Base-by-base conservation (phyloP, 2,888 invertebrate genomes). In the Eustalomyia histrio region DNA sequence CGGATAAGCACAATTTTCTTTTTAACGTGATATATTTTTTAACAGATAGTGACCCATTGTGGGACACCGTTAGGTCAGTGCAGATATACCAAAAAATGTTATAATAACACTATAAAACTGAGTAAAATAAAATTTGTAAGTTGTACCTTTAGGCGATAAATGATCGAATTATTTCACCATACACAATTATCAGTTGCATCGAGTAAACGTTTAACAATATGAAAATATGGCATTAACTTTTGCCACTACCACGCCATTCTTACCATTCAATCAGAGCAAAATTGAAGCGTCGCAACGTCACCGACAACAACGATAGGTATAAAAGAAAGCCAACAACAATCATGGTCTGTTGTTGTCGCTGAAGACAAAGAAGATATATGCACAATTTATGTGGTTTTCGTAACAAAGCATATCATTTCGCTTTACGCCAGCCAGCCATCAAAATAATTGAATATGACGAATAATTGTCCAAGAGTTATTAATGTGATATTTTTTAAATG, bases 391-490 rank as follows among this genome's bases (percentile, higher is more conserved):
- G 52, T 1, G 39, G 65, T 16, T 55, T 24, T 29, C 14, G 7
- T n/a, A 29, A 64, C 21, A 47, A 35, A 2, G 63, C n/a, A 39
- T n/a, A 63, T 24, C n/a, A 39, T n/a, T 50, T 24, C 43, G 64
- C 50, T 55, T 52, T 67, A 50, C 35, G 55, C 61, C 55, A 69
- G 55, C 61, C 55, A 69, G 35, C 50, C 39, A 67, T 55, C 65
- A 53, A 61, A 65, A 71, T 73, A 71, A 80, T 79, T 73, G 57
- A 73, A 75, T 79, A 65, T 75, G 79, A 65, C 53, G 65, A 53
- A 71, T 75, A 69, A 68, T 68, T 68, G 74, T 58, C 39, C 50
- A 24, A 67, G 61, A 67, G 61, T 73, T 79, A 73, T 79, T 67
- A 79, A 79, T 67, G 18, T 35, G 47, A 78, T 69, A 43, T n/a